Evolutionary conservation across 1,140 invertebrate genomes (phyloP), one percentile per base, ranked within the genome.

Genomic region (Phocides pigmalion): DNA sequence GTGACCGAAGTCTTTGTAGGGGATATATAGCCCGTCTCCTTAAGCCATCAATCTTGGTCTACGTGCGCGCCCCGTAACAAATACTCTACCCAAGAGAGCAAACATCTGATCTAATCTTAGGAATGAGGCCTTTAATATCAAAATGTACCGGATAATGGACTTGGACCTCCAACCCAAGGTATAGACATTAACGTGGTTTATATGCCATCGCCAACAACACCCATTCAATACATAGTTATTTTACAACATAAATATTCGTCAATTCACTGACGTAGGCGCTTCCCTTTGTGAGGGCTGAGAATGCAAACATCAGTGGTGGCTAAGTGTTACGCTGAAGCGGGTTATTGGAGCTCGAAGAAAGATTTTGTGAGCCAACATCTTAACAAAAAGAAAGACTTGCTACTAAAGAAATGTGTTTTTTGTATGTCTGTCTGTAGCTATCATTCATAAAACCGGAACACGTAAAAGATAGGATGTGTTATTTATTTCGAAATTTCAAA

Each of bases 221-320:
- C 49, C 41, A 51, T 66, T 66, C 47, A 71, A 59, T 65, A 62
- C 54, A 61, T 63, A 54, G 62, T 66, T 54, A 79, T 70, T 82
- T 83, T 77, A 70, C 74, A 76, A 74, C 72, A 77, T 79, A 82
- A 82, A 84, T 82, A 79, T 82, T 76, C 78, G 74, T 82, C 79
- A 81, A 79, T 76, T 81, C 72, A 71, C 58, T 78, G 81, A 74
- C 72, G 70, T 70, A 59, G 69, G 70, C 65, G 66, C 70, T 68
- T 71, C 58, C 68, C 73, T 79, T 84, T 79, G 76, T 77, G 62
- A 35, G 64, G 49, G 68, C 62, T 66, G 64, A 62, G 61, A 69
- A 68, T 68, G 58, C 64, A 64, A 70, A 64, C 39, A 59, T 65
- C 42, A 39, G 15, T 47, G 14, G 49, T 4, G 39, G 61, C 9